Evolutionary conservation across 2,888 invertebrate genomes (phyloP).

Genomic region (Lymantria monacha): DNA sequence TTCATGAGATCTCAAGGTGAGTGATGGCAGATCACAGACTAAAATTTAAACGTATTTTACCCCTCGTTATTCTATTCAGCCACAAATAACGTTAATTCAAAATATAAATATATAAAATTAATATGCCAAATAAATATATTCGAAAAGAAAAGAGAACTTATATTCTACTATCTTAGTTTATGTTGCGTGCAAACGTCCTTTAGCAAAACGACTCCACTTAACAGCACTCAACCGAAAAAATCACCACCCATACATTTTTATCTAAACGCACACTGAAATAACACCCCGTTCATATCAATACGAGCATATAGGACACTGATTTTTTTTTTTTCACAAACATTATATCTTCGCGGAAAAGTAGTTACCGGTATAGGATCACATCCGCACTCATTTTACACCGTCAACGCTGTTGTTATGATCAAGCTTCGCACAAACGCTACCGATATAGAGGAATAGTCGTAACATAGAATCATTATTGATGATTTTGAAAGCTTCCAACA

Average conservation of each 20-base stretch:
- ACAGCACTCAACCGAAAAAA: conserved; percentile 20
- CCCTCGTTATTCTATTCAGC: too few relatives aligned
- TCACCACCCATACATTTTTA: conserved; percentile 27
- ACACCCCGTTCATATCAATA: conserved; percentile 31
- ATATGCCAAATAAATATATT: not conserved
- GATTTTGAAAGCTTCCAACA: conserved; percentile 52
- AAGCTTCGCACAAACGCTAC: conserved; percentile 29
- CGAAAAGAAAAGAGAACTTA: not conserved
- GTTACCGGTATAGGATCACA: conserved; percentile 76
- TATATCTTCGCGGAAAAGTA: conserved; percentile 74
- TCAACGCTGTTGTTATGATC: conserved; percentile 42
- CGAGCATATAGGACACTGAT: conserved; percentile 26
- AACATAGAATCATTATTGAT: conserved; percentile 62
- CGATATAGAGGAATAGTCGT: conserved; percentile 43
- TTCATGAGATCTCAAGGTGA: too few relatives aligned
- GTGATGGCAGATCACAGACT: too few relatives aligned
- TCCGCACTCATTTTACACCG: conserved; percentile 62
- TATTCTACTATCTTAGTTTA: conserved; percentile 6
- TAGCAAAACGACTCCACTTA: conserved; percentile 6
- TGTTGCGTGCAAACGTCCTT: conserved; percentile 2
- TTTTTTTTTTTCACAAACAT: conserved; percentile 67
- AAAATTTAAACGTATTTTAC: too few relatives aligned
- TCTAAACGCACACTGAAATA: conserved; percentile 34
- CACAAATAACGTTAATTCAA: too few relatives aligned
- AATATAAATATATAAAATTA: not conserved